Evolutionary conservation across 2,797 vertebrate genomes (phyloP).

Genomic region (Catostomus latipinnis): DNA sequence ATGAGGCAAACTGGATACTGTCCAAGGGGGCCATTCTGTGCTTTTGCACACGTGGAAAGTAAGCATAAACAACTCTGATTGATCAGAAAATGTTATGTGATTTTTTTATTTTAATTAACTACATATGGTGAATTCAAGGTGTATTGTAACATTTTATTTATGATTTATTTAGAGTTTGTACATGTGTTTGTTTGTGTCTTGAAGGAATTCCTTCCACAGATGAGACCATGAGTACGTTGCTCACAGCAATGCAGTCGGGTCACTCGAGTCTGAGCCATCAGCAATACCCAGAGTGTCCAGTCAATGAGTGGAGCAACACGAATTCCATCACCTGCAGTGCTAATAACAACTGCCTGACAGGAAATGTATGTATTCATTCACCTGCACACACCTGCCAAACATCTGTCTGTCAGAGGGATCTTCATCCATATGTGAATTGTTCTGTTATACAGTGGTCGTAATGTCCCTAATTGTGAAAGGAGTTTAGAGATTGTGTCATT

Average conservation of each 20-base stretch:
- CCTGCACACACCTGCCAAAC: not conserved
- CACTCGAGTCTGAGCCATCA: constrained; percentile 78
- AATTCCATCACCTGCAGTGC: constrained; percentile 72
- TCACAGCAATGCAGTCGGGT: constrained; percentile 81
- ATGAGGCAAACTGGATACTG: constrained; percentile 93
- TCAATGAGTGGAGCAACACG: constrained; percentile 84
- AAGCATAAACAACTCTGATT: constrained; percentile 66
- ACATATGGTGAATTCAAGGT: not conserved
- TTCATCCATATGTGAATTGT: not conserved
- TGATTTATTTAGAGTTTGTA: not conserved
- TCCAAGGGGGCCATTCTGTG: constrained; percentile 92
- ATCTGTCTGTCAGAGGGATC: not conserved
- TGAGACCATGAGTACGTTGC: constrained; percentile 82
- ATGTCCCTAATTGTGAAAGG: constrained; percentile 15
- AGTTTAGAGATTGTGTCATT: constrained; percentile 12
- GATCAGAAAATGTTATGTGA: not conserved
- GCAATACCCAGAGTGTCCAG: constrained; percentile 84
- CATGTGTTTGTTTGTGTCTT: not conserved
- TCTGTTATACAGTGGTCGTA: constrained; percentile 2
- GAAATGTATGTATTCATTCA: constrained; percentile 78
- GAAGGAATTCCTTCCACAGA: constrained; percentile 83
- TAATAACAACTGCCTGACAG: constrained; percentile 82
- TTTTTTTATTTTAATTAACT: not conserved
- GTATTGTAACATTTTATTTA: not conserved
- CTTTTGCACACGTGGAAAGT: constrained; percentile 93